A percentile compares a stretch with the other conserved stretches of the same genome.
phyloP scores from a whole-genome alignment of 2,888 invertebrate genomes.

The Cynaeus angustus region DNA sequence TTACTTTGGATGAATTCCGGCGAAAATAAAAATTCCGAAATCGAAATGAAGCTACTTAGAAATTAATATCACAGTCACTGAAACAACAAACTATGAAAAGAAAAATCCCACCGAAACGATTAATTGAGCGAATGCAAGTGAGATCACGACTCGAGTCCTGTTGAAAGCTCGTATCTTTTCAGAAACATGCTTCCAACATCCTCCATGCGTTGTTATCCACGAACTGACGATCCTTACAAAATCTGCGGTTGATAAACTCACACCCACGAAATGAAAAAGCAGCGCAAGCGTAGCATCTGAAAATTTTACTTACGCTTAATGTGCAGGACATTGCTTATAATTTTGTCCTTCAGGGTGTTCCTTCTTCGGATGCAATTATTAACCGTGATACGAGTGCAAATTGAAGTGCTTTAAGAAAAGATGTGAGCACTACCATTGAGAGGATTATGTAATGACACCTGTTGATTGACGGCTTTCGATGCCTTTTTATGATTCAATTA shows the following conservation, averaged over 20 bases:
- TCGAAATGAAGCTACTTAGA: constrained; percentile 34
- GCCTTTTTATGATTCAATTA: constrained; percentile 12
- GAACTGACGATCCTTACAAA: constrained; percentile 45
- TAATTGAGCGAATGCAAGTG: constrained; percentile 15
- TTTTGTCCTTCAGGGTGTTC: constrained; percentile 19
- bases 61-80: constrained; percentile 50
- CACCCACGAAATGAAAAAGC: constrained; percentile 44
- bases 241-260: constrained; percentile 49
- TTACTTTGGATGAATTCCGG: constrained; percentile 43
- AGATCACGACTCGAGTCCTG: constrained; percentile 35
- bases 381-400: constrained; percentile 30
- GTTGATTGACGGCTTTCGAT: constrained; percentile 25
- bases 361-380: constrained; percentile 28
- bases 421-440: too few relatives aligned
- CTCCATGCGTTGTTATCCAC: constrained; percentile 39
- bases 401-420: constrained; percentile 9
- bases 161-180: constrained; percentile 18
- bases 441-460: constrained; percentile 33
- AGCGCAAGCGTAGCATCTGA: constrained; percentile 46
- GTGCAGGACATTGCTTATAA: constrained; percentile 22
- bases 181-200: constrained; percentile 35
- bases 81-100: constrained; percentile 24
- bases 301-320: constrained; percentile 16
- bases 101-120: constrained; percentile 9
- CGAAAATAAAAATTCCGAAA: constrained; percentile 31